Conservation (phyloP, 2,888 invertebrate species). For the Latrodectus hesperus region DNA sequence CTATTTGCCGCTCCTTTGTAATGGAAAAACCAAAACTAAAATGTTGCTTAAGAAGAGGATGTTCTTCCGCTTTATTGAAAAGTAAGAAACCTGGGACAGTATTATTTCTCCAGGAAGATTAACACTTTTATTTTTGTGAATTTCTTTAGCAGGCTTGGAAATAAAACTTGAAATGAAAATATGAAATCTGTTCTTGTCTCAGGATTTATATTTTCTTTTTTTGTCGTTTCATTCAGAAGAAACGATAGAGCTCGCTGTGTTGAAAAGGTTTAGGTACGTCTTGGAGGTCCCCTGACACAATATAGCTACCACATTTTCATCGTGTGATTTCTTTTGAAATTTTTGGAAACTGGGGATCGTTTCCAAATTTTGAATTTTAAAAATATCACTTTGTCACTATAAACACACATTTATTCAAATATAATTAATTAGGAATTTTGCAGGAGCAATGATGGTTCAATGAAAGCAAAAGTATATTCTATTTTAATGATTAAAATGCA, state of each 20-base stretch:
- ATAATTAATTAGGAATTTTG: no score
- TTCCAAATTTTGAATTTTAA: not conserved
- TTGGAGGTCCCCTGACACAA: conserved; percentile 2
- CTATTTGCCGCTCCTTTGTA: no score
- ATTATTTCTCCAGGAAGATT: conserved; percentile 52
- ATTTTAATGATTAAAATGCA: no score
- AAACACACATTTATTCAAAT: no score
- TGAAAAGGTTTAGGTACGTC: conserved; percentile 15
- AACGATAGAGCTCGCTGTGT: conserved; percentile 29
- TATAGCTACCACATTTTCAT: conserved; percentile 35
- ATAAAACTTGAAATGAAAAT: conserved; percentile 43
- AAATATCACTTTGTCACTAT: not conserved
- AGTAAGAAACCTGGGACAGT: conserved; percentile 6
- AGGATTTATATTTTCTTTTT: conserved; percentile 2
- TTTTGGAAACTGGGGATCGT: not conserved
- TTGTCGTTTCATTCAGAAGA: not conserved
- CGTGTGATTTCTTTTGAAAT: conserved; percentile 19
- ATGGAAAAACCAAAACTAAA: no score
- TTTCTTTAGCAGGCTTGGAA: not conserved
- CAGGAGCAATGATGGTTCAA: no score
- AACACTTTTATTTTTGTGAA: conserved; percentile 50
- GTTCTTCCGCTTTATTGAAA: not conserved
- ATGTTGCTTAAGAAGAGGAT: not conserved
- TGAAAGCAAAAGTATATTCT: no score
- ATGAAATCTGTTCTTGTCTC: conserved; percentile 18